Evolutionary conservation across 2,797 vertebrate species (phyloP).

Genomic region (Anabacerthia variegaticeps): DNA sequence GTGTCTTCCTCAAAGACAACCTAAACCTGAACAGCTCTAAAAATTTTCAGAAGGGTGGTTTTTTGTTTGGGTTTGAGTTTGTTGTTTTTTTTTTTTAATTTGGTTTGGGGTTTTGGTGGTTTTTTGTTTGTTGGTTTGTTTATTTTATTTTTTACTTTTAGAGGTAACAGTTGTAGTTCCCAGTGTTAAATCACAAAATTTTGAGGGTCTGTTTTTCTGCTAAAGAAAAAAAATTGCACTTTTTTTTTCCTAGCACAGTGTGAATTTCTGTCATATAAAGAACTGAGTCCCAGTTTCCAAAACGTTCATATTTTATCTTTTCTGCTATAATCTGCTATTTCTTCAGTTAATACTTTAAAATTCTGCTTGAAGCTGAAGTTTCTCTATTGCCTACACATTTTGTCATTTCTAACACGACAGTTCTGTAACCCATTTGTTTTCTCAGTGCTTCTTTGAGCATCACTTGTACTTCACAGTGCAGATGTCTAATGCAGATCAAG

Average conservation of each 20-base stretch:
- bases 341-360: constrained; percentile 15
- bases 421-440: constrained; percentile 56
- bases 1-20: not conserved
- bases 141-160: not conserved
- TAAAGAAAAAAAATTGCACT: not conserved
- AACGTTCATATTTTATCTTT: not conserved
- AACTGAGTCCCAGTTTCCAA: not conserved
- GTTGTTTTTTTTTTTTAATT: not conserved
- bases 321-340: not conserved
- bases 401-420: constrained; percentile 38
- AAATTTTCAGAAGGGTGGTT: not conserved
- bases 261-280: not conserved
- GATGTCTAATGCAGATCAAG: constrained; percentile 67
- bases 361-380: constrained; percentile 6
- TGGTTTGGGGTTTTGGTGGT: not conserved
- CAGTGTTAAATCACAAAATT: not conserved
- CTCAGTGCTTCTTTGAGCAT: constrained; percentile 61
- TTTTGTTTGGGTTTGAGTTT: not conserved
- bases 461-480: constrained; percentile 60
- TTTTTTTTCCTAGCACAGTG: not conserved
- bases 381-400: constrained; percentile 25
- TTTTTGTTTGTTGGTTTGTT: not conserved
- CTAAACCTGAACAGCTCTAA: not conserved
- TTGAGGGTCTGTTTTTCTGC: not conserved
- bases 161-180: not conserved